Percentiles rank a stretch among this genome's conserved stretches.
Evolutionary conservation across 2,113 vertebrate species (phyloP).

Genomic region (Nothocercus julius): DNA sequence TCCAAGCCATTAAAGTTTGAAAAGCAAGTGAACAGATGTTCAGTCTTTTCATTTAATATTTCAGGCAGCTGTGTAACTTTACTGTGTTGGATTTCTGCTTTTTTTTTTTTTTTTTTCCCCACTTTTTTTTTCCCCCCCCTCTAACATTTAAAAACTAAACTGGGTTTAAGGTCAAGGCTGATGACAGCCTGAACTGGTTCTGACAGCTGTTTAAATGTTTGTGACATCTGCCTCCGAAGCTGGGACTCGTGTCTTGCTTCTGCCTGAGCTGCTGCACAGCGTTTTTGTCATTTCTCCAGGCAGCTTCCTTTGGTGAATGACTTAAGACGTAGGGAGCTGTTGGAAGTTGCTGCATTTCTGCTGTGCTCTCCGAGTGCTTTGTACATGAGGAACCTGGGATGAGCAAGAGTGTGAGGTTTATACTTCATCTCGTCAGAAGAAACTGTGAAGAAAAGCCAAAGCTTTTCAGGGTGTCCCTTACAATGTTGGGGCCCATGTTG

Average conservation of each 20-base stretch:
- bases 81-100: background rate
- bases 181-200: slow-evolving; percentile 66
- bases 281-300: background rate
- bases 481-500: fast-evolving
- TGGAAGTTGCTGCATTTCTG: background rate
- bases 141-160: slow-evolving; percentile 78
- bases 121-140: background rate
- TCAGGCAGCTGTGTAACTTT: slow-evolving; percentile 79
- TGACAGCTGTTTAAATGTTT: slow-evolving; percentile 83
- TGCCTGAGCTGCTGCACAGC: background rate
- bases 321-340: background rate
- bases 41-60: slow-evolving; percentile 82
- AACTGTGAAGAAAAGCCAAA: background rate
- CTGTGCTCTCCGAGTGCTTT: background rate
- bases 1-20: slow-evolving; percentile 81
- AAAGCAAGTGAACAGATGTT: slow-evolving; percentile 82
- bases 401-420: background rate
- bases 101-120: background rate
- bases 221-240: slow-evolving; percentile 71
- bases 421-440: background rate
- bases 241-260: background rate
- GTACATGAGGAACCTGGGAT: background rate
- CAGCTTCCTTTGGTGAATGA: background rate
- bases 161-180: slow-evolving; percentile 78
- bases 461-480: background rate